Evolutionary conservation across 2,888 invertebrate species (phyloP).

Genomic region (Macropis europaea): DNA sequence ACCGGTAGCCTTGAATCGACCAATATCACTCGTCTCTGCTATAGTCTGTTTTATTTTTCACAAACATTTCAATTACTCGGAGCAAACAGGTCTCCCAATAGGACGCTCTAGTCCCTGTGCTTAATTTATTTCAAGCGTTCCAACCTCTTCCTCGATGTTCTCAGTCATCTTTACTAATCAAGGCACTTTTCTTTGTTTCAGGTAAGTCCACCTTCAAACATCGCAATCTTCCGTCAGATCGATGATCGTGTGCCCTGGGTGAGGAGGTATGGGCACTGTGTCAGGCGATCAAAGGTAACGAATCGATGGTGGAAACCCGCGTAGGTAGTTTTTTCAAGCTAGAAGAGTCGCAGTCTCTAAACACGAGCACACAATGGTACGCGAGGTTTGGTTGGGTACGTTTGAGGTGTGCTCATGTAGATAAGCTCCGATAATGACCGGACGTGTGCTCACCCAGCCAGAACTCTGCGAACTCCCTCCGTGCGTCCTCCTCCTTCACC

Average conservation of each 20-base stretch:
- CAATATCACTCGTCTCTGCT: too few species aligned
- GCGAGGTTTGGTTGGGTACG: conserved; percentile 74
- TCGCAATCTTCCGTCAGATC: too few species aligned
- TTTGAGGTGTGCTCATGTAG: conserved; percentile 80
- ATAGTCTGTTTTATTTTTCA: too few species aligned
- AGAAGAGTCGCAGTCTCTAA: conserved; percentile 54
- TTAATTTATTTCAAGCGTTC: neutral
- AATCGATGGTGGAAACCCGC: neutral
- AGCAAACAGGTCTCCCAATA: too few species aligned
- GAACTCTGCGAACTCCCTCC: conserved; percentile 78
- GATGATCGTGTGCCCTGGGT: too few species aligned
- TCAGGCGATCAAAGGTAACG: too few species aligned
- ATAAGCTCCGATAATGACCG: conserved; percentile 80
- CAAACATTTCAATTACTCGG: too few species aligned
- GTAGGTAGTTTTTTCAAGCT: conserved; percentile 3
- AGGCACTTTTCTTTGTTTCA: conserved; percentile 50
- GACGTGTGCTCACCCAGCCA: conserved; percentile 80
- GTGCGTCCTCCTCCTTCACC: conserved; percentile 54
- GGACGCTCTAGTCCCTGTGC: too few species aligned
- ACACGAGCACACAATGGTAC: conserved; percentile 47
- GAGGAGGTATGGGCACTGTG: too few species aligned
- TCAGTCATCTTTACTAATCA: neutral
- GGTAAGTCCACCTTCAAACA: conserved; percentile 57
- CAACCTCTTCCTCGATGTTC: neutral
- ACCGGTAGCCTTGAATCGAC: too few species aligned